These are phyloP conservation scores for Caenorhabditis zanzibari DNA, from an alignment of 2,888 invertebrate species.

Conservation along the genomic window DNA sequence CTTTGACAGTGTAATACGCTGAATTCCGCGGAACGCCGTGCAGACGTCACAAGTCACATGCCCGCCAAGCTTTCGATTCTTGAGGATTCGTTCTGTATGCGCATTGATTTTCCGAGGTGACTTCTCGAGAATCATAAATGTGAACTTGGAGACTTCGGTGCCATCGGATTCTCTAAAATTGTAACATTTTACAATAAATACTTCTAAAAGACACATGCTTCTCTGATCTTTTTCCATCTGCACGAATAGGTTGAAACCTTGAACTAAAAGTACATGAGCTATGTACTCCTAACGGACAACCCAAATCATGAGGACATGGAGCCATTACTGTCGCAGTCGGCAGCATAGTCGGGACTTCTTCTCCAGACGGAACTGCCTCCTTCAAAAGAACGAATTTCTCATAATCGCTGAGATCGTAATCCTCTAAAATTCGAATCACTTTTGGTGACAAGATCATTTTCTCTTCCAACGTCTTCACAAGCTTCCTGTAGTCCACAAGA, in stretches of 20 bases:
- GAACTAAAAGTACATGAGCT: slow-evolving; percentile 76
- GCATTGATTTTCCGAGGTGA: slow-evolving; percentile 83
- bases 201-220: too few relatives aligned
- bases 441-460: slow-evolving; percentile 47
- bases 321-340: slow-evolving; percentile 81
- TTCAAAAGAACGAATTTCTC: slow-evolving; percentile 77
- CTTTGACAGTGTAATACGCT: slow-evolving; percentile 75
- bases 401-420: slow-evolving; percentile 71
- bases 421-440: slow-evolving; percentile 66
- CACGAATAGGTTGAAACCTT: slow-evolving; percentile 75
- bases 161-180: slow-evolving; percentile 78
- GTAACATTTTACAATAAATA: not conserved
- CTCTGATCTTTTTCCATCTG: slow-evolving; percentile 78
- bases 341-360: slow-evolving; percentile 76
- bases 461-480: slow-evolving; percentile 52
- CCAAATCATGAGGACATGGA: slow-evolving; percentile 90
- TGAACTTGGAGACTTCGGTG: slow-evolving; percentile 87
- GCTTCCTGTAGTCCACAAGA: slow-evolving; percentile 63
- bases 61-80: slow-evolving; percentile 72
- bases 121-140: slow-evolving; percentile 91
- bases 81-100: slow-evolving; percentile 62
- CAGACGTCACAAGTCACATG: slow-evolving; percentile 78
- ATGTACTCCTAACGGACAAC: slow-evolving; percentile 87
- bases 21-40: slow-evolving; percentile 80
- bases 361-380: slow-evolving; percentile 71